Base-by-base conservation (phyloP, 1,140 invertebrate genomes). In the Ceratosolen fusciceps region DNA sequence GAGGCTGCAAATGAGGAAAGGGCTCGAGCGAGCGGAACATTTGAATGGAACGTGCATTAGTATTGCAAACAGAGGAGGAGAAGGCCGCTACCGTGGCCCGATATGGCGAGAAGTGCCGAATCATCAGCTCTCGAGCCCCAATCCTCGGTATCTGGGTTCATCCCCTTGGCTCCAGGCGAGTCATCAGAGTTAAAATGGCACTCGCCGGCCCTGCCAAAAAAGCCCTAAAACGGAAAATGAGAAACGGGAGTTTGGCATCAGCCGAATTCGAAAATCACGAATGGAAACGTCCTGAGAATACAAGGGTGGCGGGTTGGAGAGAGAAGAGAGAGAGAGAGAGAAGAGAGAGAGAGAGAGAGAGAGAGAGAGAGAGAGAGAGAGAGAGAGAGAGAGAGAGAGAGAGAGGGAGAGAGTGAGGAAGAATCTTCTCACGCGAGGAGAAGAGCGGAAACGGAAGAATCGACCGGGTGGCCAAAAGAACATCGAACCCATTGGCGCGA, bases 91-190 rank as follows among this genome's bases (percentile, higher is more conserved):
- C n/a, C n/a, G n/a, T n/a, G n/a, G n/a, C n/a, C n/a, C n/a, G n/a
- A n/a, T n/a, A n/a, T 26, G 24, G 2, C 1, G 26, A 60, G n/a
- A 19, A 54, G 16, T 71, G 68, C 56, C 43, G 76, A 47, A 78
- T 71, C 67, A 78, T 78, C 68, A 78, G 70, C 37, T 67, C 21
- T 77, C 37, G 58, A 71, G 37, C 26, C 39, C 39, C 43, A 72
- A 78, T 72, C 76, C 56, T 26, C 24, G n/a, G 26, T 54, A n/a
- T 60, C 31, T 29, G 71, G 31, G 71, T 19, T 56, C 9, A 71
- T 52, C 5, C 47, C 5, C 47, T 31, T 47, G 2, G 14, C 37
- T 47, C 21, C 7, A 68, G 67, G 2, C 67, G 26, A 47, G 68
- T 71, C 24, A 52, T 52, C 47, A 71, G 2, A 34, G 39, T 31